These are phyloP conservation scores for Hydrochoerus hydrochaeris DNA, from an alignment of 2,113 vertebrate genomes.

Conservation along the genomic window DNA sequence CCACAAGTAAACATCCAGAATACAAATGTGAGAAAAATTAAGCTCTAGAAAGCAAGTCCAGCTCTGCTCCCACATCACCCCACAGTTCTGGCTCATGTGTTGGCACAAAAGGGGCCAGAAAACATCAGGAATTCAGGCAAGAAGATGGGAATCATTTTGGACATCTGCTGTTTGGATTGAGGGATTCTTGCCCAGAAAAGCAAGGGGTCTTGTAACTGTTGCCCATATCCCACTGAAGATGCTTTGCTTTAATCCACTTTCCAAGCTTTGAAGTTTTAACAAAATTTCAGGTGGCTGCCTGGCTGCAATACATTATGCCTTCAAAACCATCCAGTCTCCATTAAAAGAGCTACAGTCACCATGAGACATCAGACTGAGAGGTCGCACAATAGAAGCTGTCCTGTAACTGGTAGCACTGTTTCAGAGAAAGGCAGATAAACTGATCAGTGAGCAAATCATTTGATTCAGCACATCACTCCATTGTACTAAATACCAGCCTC, in stretches of 20 bases:
- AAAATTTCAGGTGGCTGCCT: neutral
- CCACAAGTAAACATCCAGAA: neutral
- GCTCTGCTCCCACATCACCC: neutral
- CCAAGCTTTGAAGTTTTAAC: neutral
- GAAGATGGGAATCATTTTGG: neutral
- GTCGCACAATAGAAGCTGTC: too few relatives aligned
- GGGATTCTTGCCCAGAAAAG: neutral
- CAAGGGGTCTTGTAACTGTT: neutral
- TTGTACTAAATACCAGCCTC: too few relatives aligned
- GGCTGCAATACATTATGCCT: neutral
- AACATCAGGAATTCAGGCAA: neutral
- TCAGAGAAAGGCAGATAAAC: neutral
- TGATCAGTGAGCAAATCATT: neutral
- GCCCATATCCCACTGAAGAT: neutral
- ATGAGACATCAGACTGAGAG: neutral
- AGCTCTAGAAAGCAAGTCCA: neutral
- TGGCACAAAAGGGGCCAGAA: neutral
- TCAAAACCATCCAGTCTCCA: neutral
- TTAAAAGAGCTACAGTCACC: neutral
- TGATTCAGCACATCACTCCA: neutral
- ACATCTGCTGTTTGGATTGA: neutral
- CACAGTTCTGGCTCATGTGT: neutral
- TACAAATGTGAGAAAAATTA: neutral
- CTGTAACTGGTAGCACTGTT: rapidly evolving
- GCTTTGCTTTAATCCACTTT: too few relatives aligned